Conservation (phyloP, 64 coral and sea anemone species). For the Catalaphyllia jardinei region DNA sequence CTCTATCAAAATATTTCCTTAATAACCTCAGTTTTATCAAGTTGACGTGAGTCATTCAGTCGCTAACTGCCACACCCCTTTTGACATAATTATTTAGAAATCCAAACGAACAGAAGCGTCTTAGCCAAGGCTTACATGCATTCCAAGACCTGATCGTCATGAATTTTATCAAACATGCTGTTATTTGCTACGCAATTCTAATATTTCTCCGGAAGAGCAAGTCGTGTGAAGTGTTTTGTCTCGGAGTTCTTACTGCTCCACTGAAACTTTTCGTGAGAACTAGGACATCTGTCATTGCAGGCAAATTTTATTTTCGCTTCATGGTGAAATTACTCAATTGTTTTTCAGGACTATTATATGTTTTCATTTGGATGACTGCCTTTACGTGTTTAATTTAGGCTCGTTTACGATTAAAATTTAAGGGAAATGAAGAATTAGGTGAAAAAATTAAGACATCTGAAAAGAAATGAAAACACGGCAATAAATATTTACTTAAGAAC, state of each 20-base stretch:
- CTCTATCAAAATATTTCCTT: not conserved
- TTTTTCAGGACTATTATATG: not conserved
- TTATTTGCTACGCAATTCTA: too few species aligned
- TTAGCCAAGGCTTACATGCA: too few species aligned
- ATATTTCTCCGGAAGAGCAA: too few species aligned
- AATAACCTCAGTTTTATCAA: not conserved
- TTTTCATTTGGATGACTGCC: not conserved
- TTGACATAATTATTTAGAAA: not conserved
- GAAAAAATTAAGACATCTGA: not conserved
- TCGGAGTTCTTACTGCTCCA: not conserved
- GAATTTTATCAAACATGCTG: too few species aligned
- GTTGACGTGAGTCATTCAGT: not conserved
- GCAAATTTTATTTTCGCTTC: not conserved
- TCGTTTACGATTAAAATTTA: not conserved
- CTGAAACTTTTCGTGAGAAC: not conserved
- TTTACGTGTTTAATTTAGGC: not conserved
- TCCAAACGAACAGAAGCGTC: not conserved
- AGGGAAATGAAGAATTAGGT: not conserved
- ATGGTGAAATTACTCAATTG: not conserved
- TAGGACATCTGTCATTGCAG: not conserved
- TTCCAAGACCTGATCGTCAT: too few species aligned
- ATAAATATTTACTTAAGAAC: conserved; percentile 1
- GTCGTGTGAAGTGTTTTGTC: not conserved
- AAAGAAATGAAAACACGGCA: conserved; percentile 8
- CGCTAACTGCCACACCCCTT: not conserved